Evolutionary conservation across 2,888 invertebrate genomes (phyloP).

Genomic region (Eupithecia vulgata): DNA sequence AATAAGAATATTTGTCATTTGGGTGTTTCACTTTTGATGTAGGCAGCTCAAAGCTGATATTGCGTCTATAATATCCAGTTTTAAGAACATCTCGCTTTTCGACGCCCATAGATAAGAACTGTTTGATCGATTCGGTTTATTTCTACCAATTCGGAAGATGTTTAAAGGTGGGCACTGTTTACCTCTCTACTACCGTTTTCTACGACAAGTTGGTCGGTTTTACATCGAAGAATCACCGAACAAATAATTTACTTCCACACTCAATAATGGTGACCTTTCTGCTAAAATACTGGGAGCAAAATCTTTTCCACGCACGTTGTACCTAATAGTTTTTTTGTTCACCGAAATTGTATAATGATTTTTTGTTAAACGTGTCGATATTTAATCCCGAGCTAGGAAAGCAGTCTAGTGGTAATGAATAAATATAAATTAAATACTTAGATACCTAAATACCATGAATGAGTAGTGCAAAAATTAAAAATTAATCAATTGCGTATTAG

Average conservation of each 20-base stretch:
- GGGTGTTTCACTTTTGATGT: too few relatives aligned
- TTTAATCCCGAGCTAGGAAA: background rate
- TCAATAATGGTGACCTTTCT: background rate
- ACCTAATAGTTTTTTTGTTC: background rate
- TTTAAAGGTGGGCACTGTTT: background rate
- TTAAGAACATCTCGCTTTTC: slow-evolving; percentile 11
- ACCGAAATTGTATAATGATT: too few relatives aligned
- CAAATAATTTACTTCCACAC: background rate
- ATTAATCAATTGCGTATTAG: background rate
- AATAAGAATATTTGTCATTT: too few relatives aligned
- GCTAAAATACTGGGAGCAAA: too few relatives aligned
- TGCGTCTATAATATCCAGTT: background rate
- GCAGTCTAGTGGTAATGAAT: background rate
- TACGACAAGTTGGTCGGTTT: background rate
- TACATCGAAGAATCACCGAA: background rate
- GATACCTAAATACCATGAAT: too few relatives aligned
- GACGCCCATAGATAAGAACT: slow-evolving; percentile 17
- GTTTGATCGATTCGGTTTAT: slow-evolving; percentile 4
- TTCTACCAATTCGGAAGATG: background rate
- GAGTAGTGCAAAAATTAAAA: background rate
- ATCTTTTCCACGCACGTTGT: too few relatives aligned
- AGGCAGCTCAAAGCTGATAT: too few relatives aligned
- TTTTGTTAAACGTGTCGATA: background rate
- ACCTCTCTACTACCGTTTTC: background rate
- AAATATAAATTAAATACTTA: too few relatives aligned